Evolutionary conservation across 2,797 vertebrate genomes (phyloP), one percentile per base, ranked within the genome.

Genomic region (Hoplostethus mediterraneus): DNA sequence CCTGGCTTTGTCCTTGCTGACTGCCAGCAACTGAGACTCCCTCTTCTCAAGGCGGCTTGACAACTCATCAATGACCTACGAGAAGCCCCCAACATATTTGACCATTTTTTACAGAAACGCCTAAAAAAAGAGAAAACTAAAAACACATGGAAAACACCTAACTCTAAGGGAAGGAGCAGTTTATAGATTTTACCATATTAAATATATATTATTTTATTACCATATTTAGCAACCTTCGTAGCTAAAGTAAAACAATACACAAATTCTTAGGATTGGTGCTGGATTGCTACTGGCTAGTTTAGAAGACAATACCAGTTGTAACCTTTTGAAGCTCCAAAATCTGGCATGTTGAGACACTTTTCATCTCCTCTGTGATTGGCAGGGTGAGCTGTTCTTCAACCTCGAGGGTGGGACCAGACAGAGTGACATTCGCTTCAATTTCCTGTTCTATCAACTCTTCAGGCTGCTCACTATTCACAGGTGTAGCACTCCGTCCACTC

Each of bases 1-100:
- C 54, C 84, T 87, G 4, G 97, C 98, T 68, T 98, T 99, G 87
- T 99, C 98, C 94, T 98, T 99, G 92, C 97, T 99, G 79, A 98
- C 94, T 33, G 89, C 88, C 77, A 99, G 78, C 79, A 99, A 94
- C 85, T 99, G 98, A 56, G 93, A 89, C 90, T 99, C 98, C 81
- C 98, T 97, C 92, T 96, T 97, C 88, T 99, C 97, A 79, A 99
- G 94, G 54, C 96, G 96, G 67, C 95, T 92, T 42, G 96, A 96
- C 87, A 99, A 94, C 71, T 97, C 96, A 89, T 96, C 95, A 84
- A 97, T 94, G 57, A 95, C 93, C 98, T 99, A 80, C 38, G 93
- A 81, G 76, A 81, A 47, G 38, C 6, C 42, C 14, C 73, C 63
- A 74, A 52, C 2, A 74, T 14, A 45, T 45, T 45, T 45, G 44